These are phyloP conservation scores for Standfussiana lucernea DNA, from an alignment of 2,888 invertebrate species.

Conservation along the genomic window DNA sequence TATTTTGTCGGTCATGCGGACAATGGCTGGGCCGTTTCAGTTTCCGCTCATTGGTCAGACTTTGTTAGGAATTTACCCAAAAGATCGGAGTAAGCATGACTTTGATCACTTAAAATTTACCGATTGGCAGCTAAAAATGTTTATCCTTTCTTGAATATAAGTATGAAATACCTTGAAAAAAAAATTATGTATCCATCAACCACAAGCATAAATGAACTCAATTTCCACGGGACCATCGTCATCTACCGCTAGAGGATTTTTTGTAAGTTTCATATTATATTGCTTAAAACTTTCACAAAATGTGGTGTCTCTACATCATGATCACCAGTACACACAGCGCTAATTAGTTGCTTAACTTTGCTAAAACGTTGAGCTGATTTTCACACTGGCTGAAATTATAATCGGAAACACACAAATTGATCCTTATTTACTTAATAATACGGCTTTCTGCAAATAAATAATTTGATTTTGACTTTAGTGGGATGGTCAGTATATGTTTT, in stretches of 20 bases:
- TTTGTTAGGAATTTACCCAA: not conserved
- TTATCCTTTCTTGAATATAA: not conserved
- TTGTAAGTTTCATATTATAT: not conserved
- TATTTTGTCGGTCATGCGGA: slow-evolving; percentile 5
- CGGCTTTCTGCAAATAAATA: not conserved
- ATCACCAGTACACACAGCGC: slow-evolving; percentile 60
- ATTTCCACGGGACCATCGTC: not conserved
- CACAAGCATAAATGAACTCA: not conserved
- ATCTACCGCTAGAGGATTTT: not conserved
- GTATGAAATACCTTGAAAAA: not conserved
- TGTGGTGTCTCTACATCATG: slow-evolving; percentile 53
- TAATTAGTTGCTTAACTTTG: slow-evolving; percentile 77
- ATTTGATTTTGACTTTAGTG: not conserved
- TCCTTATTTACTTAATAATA: not conserved
- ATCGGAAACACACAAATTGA: slow-evolving; percentile 11
- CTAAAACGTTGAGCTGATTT: slow-evolving; percentile 74
- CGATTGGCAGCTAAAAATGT: not conserved
- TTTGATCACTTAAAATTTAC: not conserved
- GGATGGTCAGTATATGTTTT: not conserved
- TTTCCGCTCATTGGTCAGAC: not conserved
- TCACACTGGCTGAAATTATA: slow-evolving; percentile 47
- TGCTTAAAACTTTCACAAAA: not conserved
- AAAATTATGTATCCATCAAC: not conserved
- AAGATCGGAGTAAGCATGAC: no score
- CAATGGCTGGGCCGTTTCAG: not conserved